phyloP scores from a whole-genome alignment of 2,797 vertebrate genomes.

The Cyprinodon diabolis region DNA sequence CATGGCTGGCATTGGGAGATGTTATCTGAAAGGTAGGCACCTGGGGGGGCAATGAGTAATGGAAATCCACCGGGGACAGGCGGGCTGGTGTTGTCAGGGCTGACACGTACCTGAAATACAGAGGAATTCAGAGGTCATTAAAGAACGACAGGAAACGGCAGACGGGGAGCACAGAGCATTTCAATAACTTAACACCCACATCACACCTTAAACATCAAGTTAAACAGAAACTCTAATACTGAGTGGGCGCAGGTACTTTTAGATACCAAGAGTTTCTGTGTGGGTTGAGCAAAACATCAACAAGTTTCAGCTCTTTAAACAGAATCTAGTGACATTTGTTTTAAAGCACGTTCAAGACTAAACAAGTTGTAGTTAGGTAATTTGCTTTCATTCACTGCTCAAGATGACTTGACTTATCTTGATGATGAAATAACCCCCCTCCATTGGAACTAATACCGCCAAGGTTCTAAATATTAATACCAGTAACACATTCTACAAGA shows the following conservation, averaged over 20 bases:
- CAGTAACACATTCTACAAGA: neutral
- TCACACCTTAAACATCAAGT: constrained; percentile 13
- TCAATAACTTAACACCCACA: constrained; percentile 10
- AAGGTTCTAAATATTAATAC: neutral
- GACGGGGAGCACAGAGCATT: constrained; percentile 14
- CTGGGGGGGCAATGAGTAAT: constrained; percentile 93
- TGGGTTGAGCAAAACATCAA: neutral
- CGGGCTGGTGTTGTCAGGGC: constrained; percentile 96
- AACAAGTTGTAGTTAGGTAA: neutral
- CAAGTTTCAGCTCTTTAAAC: neutral
- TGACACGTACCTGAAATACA: constrained; percentile 87
- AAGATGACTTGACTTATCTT: neutral
- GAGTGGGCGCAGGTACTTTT: neutral
- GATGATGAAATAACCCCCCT: neutral
- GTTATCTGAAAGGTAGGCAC: constrained; percentile 98
- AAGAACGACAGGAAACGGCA: constrained; percentile 18
- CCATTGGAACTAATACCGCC: neutral
- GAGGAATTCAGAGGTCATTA: constrained; percentile 30
- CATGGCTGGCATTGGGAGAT: constrained; percentile 91
- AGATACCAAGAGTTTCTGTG: neutral
- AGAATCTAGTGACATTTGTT: neutral
- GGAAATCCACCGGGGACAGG: constrained; percentile 96
- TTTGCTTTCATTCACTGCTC: neutral
- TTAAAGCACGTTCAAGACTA: neutral
- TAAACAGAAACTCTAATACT: constrained; percentile 2